Evolutionary conservation across 2,797 vertebrate species (phyloP), one percentile per base, ranked within the genome.

Genomic region (Limnodromus scolopaceus): DNA sequence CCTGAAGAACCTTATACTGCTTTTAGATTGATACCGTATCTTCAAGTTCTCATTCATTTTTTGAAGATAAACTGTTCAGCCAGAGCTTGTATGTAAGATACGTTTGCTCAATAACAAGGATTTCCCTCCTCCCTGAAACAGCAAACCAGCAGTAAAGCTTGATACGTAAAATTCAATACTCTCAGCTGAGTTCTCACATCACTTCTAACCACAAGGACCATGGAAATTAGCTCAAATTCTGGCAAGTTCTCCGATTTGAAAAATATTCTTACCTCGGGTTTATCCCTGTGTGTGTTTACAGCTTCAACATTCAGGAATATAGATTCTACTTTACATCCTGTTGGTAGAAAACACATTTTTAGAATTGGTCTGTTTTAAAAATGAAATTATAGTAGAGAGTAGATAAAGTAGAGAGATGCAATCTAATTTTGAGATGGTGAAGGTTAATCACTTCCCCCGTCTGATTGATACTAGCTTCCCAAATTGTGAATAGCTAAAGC

Each of bases 271-370:
- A 99, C 99, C 97, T 99, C 98, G 1, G 99, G 99, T 95, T 99
- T 98, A 96, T 99, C 99, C 71, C 99, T 98, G 96, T 99, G 99
- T 1, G 99, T 99, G 98, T 99, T 99, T 84, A 99, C 99, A 24
- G 99, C 99, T 93, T 99, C 99, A 66, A 99, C 99, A 15, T 99
- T 99, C 89, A 99, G 98, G 96, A 98, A 98, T 97, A 99, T 99
- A 96, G 98, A 98, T 93, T 99, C 99, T 97, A 99, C 98, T 98
- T 99, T 99, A 97, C 99, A 99, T 88, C 99, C 99, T 99, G 95
- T 72, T 65, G 68, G 93, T 1, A 94, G n/a, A 97, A 93, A 93
- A 77, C 38, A 93, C 16, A 58, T 58, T 38, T 92, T 91, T 61
- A 97, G 71, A 61, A 25, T 43, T 4, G 12, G 19, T 63, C 16